Conservation (phyloP, 2,797 vertebrate genomes). For the Acrocephalus scirpaceus region DNA sequence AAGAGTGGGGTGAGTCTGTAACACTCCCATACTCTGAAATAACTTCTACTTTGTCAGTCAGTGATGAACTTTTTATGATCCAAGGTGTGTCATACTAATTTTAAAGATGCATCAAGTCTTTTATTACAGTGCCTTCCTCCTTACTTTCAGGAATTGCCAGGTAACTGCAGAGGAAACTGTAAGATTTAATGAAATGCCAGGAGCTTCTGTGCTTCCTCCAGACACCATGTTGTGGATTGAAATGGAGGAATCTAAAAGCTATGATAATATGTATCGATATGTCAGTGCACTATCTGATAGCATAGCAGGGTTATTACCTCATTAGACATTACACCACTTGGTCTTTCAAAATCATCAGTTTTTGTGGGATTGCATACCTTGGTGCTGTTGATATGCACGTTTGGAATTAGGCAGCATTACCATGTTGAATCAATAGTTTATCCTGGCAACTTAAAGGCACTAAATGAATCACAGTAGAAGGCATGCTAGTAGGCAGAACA, state of each 20-base stretch:
- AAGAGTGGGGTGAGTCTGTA: neutral
- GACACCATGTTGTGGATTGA: neutral
- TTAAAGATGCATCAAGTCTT: neutral
- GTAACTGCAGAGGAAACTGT: neutral
- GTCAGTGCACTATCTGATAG: neutral
- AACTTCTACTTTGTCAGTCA: neutral
- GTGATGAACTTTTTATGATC: neutral
- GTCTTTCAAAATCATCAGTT: slow-evolving; percentile 25
- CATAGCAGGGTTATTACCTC: neutral
- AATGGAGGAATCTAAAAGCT: neutral
- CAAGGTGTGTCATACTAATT: neutral
- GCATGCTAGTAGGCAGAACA: neutral
- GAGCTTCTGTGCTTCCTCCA: neutral
- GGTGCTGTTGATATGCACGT: neutral
- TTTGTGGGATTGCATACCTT: slow-evolving; percentile 5
- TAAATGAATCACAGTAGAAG: neutral
- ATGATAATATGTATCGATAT: neutral
- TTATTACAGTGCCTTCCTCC: neutral
- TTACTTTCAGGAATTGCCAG: neutral
- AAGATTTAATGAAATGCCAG: neutral
- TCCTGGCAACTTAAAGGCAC: slow-evolving; percentile 6
- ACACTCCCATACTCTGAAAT: neutral
- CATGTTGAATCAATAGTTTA: slow-evolving; percentile 17
- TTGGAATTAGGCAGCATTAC: slow-evolving; percentile 22
- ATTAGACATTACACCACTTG: neutral